Conservation (phyloP, 2,113 vertebrate genomes). For the Emydocephalus ijimae region DNA sequence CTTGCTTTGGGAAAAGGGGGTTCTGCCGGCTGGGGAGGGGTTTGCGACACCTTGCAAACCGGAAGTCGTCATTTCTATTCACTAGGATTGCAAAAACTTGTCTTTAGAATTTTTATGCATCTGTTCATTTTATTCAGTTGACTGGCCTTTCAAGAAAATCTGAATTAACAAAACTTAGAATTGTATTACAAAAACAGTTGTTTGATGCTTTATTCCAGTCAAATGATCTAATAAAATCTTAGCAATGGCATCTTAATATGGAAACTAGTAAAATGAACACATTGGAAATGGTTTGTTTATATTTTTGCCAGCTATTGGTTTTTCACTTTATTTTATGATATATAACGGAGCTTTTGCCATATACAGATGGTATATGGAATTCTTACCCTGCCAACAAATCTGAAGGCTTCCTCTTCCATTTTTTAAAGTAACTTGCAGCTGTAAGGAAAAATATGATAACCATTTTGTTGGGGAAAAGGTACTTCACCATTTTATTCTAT, state of each 20-base stretch:
- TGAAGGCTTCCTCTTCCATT: neutral
- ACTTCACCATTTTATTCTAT: neutral
- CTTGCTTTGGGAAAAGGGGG: too few relatives aligned
- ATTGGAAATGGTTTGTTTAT: neutral
- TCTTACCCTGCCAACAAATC: neutral
- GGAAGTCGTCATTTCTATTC: neutral
- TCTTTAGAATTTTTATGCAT: neutral
- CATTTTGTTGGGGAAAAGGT: neutral
- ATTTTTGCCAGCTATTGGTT: neutral
- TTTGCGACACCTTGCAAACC: too few relatives aligned
- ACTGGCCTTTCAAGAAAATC: neutral
- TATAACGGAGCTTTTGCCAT: neutral
- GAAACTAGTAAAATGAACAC: neutral
- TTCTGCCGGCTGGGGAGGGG: too few relatives aligned
- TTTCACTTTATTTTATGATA: neutral
- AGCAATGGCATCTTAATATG: neutral
- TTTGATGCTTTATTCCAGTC: neutral
- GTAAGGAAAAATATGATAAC: neutral
- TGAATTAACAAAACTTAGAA: neutral
- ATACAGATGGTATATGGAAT: neutral
- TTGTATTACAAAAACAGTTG: neutral
- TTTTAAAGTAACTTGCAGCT: neutral
- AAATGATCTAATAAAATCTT: neutral
- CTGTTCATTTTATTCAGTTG: neutral
- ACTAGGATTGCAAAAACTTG: neutral